Conservation (phyloP, 92 coral and sea anemone species). For the Epizoanthus stellaris region DNA sequence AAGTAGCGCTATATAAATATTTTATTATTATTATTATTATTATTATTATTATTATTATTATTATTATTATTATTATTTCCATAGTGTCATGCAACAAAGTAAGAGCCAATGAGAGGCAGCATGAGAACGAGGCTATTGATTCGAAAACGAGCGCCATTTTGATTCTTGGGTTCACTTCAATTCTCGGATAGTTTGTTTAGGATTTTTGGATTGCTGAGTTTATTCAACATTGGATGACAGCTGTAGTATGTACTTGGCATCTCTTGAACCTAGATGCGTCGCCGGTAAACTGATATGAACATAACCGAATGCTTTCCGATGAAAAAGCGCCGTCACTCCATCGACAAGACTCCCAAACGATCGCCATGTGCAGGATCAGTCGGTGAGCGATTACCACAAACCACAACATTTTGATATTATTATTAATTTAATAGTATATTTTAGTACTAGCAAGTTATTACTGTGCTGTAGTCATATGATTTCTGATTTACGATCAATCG, state of each 20-base stretch:
- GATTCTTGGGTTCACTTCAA: neutral
- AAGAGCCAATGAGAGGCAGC: neutral
- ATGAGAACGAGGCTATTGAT: slow-evolving; percentile 71
- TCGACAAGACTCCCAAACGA: slow-evolving; percentile 77
- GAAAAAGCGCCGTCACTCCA: slow-evolving; percentile 80
- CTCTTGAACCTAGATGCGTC: neutral
- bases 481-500: no score
- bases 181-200: neutral
- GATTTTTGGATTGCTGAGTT: neutral
- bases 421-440: no score
- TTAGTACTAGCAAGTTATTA: no score
- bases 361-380: slow-evolving; percentile 55
- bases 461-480: no score
- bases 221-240: neutral
- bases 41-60: no score
- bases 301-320: slow-evolving; percentile 83
- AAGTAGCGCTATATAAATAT: no score
- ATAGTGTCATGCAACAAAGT: no score
- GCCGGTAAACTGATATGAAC: slow-evolving; percentile 57
- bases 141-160: slow-evolving; percentile 86
- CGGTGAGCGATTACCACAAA: neutral
- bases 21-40: no score
- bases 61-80: no score
- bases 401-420: no score
- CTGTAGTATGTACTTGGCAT: slow-evolving; percentile 1